Base-by-base conservation (phyloP, 2,888 invertebrate species). In the Cephus rjabovi region DNA sequence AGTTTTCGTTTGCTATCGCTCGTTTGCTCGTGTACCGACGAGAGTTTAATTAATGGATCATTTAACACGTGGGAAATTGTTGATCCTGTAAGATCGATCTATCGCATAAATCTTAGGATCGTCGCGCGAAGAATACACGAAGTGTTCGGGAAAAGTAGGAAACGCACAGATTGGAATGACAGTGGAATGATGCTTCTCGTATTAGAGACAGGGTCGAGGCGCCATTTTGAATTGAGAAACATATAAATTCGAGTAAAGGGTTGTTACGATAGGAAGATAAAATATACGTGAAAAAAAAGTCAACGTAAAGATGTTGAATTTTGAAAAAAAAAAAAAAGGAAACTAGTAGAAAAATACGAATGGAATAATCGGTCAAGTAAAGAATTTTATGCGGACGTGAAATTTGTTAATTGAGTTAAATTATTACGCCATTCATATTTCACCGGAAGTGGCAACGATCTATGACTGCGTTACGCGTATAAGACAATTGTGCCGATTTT, bases 171-270 rank as follows among this genome's bases (percentile, higher is more conserved):
- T 56, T 56, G 71, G 34, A 71, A 71, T 71, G 71, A 71, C 31
- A 71, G 71, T 71, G 71, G 71, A 71, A 71, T 71, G 71, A 70
- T 70, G 71, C 4, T 33, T 31, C 71, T 71, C 12, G 71, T 71
- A 23, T 4, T 71, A n/a, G 11, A 70, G 70, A 12, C 71, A 31
- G 34, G 31, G 2, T 71, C 71, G 34, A 15, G 23, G 56, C 23
- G 56, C 9, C 23, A 56, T 9, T 23, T 56, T 56, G 56, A 56
- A 56, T 56, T 23, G 56, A 56, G 23, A 56, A 56, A 56, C 56
- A 23, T 23, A 4, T 23, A 9, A 56, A 56, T 56, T 23, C 56
- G 56, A 56, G 23, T 56, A 56, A 56, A 56, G 9, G 56, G 23
- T 56, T 56, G 2, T 56, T 56, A 56, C 56, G 23, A 9, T 56